A percentile compares a stretch with the other conserved stretches of the same genome.
phyloP scores from a whole-genome alignment of 2,113 vertebrate species.

The Gallinago paraguaiae region DNA sequence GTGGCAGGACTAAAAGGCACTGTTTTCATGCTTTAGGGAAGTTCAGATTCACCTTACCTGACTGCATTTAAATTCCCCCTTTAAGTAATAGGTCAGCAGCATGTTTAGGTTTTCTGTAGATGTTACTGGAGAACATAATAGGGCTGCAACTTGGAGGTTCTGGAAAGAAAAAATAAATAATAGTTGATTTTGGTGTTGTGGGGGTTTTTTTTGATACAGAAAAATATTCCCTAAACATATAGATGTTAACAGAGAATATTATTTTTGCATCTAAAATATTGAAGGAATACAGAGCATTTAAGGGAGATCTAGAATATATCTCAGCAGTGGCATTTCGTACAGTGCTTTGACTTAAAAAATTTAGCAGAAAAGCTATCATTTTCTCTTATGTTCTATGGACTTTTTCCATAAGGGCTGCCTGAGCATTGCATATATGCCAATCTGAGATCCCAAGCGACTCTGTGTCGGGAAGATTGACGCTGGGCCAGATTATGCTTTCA shows the following conservation, averaged over 20 bases:
- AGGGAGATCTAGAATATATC: not conserved
- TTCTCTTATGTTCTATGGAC: not conserved
- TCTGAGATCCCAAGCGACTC: not conserved
- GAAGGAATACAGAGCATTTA: not conserved
- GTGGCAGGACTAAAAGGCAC: not conserved
- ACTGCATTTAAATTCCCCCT: not conserved
- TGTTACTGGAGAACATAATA: not conserved
- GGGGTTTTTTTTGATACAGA: not conserved
- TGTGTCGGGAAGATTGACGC: not conserved
- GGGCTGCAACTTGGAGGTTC: not conserved
- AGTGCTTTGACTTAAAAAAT: not conserved
- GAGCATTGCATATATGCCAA: not conserved
- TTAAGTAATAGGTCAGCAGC: not conserved
- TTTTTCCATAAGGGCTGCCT: not conserved
- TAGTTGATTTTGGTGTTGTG: not conserved
- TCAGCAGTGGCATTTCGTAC: not conserved
- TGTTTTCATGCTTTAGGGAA: not conserved
- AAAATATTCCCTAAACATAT: not conserved
- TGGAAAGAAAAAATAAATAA: not conserved
- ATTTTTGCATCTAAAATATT: not conserved
- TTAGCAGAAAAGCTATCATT: not conserved
- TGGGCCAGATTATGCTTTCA: conserved; percentile 2
- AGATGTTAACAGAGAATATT: not conserved
- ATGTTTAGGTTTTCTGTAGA: not conserved
- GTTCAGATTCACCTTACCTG: not conserved